These are phyloP conservation scores for Smutsia gigantea DNA, from an alignment of 2,797 vertebrate species.

Conservation along the genomic window DNA sequence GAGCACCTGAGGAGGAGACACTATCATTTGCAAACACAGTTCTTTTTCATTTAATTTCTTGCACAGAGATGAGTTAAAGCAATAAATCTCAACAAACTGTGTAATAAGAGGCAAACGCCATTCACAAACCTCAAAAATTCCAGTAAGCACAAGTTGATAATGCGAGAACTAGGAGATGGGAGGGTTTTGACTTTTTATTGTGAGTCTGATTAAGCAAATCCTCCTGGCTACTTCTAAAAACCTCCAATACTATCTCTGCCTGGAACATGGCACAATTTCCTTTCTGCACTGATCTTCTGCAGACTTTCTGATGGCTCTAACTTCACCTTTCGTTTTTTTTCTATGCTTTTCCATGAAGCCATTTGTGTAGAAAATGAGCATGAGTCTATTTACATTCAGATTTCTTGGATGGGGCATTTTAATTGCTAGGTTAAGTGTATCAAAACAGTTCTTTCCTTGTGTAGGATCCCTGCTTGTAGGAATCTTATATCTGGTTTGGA, in stretches of 20 bases:
- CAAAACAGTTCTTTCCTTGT: neutral
- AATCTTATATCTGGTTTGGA: neutral
- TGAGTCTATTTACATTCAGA: neutral
- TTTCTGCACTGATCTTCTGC: neutral
- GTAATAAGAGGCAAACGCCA: neutral
- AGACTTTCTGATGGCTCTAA: neutral
- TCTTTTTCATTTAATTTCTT: neutral
- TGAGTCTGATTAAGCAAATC: neutral
- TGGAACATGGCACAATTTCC: neutral
- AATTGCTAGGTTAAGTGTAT: neutral
- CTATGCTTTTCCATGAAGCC: neutral
- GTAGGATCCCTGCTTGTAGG: accelerated
- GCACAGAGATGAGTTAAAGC: neutral
- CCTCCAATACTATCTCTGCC: neutral
- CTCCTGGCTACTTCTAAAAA: neutral
- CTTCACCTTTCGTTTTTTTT: neutral
- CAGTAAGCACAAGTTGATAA: neutral
- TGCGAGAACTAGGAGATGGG: neutral
- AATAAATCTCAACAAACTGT: neutral
- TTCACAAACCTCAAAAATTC: neutral
- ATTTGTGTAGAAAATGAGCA: neutral
- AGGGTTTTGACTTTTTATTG: neutral
- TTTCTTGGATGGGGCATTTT: neutral
- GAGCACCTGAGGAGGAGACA: neutral
- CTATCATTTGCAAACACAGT: neutral